Evolutionary conservation across 2,113 vertebrate species (phyloP), one percentile per base, ranked within the genome.

Genomic region (Prietella phreatophila): DNA sequence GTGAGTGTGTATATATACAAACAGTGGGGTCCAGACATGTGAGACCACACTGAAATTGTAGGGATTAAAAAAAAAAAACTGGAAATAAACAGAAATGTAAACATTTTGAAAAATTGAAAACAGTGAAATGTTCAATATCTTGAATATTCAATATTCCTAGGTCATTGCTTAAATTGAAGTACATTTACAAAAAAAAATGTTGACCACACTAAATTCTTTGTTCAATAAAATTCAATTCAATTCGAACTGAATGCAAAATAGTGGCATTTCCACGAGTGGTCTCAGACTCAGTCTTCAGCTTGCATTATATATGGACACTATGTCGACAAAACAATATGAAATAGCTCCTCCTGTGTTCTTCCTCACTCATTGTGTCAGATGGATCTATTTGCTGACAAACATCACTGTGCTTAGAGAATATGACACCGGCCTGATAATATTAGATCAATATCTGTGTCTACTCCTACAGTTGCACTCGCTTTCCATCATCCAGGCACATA

Each of bases 381-480:
- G 47, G 79, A 85, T 88, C 79, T 90, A 83, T 83, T 88, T 85
- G 87, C 83, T 88, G 88, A 88, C 88, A 84, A 86, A 87, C 85
- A 82, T 91, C 88, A 82, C 71, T 86, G 83, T 67, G 85, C 79
- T 71, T 85, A 58, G 89, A 86, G 88, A 91, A 89, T 88, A 87
- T 88, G 87, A 89, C 90, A 89, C 90, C 76, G 73, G 89, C 47
- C 86, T 86, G 90, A 90, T 90, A 88, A 88, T 88, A 91, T 87
- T 84, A 89, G 90, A 91, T 91, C 87, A 81, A 91, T 91, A 90
- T 87, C 85, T 47, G 84, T 63, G 81, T 90, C 90, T 89, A 87
- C 69, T 86, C 80, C 73, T 88, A 50, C 79, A 17, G 82, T 87
- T 79, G 83, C 85, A 85, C 63, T 89, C 63, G 83, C 83, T 85